These are phyloP conservation scores for Periphyllus acericola DNA, from an alignment of 2,888 invertebrate species.

Conservation along the genomic window DNA sequence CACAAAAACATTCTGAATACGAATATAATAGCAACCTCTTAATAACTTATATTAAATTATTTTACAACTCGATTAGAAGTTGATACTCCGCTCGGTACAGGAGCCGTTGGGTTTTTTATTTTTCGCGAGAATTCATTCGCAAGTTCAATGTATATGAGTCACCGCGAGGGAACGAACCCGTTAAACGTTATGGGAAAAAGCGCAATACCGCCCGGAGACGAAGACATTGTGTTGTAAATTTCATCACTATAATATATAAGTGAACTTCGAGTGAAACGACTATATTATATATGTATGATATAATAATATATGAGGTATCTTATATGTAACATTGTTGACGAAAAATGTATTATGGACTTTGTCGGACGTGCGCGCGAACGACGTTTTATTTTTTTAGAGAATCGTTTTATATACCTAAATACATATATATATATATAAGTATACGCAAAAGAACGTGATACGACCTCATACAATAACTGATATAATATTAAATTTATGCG, in stretches of 20 bases:
- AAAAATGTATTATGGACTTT: conserved; percentile 20
- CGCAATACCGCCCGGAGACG: not conserved
- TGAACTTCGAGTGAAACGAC: not conserved
- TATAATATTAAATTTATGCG: conserved; percentile 35
- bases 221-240: not conserved
- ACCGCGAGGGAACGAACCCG: not conserved
- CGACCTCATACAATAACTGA: not conserved
- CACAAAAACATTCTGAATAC: too few relatives aligned
- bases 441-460: not conserved
- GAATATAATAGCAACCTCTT: too few relatives aligned
- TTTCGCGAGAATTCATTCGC: not conserved
- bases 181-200: not conserved
- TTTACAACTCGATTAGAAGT: conserved; percentile 36
- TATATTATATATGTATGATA: not conserved
- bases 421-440: not conserved
- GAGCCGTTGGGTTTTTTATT: not conserved
- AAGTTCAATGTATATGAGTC: not conserved
- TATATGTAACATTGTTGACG: not conserved
- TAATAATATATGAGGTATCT: not conserved
- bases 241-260: not conserved
- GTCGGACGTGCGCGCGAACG: not conserved
- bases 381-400: not conserved
- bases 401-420: not conserved
- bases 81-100: too few relatives aligned
- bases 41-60: not conserved